Percentiles rank a stretch among this genome's conserved stretches.
Evolutionary conservation across 2,888 invertebrate genomes (phyloP).

Genomic region (Meandrusa payeni): DNA sequence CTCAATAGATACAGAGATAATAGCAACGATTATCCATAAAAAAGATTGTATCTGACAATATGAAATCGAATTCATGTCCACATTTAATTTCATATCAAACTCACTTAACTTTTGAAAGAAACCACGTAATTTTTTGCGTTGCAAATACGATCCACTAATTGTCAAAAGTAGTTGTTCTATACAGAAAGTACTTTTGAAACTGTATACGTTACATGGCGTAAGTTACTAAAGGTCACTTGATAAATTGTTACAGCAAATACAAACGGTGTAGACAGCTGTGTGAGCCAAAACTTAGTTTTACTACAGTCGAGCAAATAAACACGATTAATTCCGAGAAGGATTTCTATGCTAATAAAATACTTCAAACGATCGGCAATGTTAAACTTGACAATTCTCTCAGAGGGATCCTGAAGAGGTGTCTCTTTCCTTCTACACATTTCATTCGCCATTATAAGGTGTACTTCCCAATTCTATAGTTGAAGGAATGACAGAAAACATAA

Average conservation of each 20-base stretch:
- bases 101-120: conserved; percentile 11
- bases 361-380: conserved; percentile 14
- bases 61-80: not conserved
- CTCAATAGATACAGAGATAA: not conserved
- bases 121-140: conserved; percentile 1
- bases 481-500: not conserved
- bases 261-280: conserved; percentile 1
- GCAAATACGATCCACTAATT: conserved; percentile 11
- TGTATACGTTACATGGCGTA: not conserved
- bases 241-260: conserved; percentile 8
- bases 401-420: not conserved
- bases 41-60: not conserved
- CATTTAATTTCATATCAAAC: conserved; percentile 12
- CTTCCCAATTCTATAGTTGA: not conserved
- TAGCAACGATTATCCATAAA: not conserved
- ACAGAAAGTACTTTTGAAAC: conserved; percentile 14
- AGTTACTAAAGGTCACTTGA: not conserved
- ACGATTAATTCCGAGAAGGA: conserved; percentile 17
- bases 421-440: not conserved
- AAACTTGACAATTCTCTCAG: not conserved
- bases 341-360: conserved; percentile 14
- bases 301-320: conserved; percentile 10
- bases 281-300: conserved; percentile 6
- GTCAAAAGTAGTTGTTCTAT: conserved; percentile 5
- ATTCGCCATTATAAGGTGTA: not conserved